Conservation (phyloP, 1,140 invertebrate species). For the Musca vetustissima region DNA sequence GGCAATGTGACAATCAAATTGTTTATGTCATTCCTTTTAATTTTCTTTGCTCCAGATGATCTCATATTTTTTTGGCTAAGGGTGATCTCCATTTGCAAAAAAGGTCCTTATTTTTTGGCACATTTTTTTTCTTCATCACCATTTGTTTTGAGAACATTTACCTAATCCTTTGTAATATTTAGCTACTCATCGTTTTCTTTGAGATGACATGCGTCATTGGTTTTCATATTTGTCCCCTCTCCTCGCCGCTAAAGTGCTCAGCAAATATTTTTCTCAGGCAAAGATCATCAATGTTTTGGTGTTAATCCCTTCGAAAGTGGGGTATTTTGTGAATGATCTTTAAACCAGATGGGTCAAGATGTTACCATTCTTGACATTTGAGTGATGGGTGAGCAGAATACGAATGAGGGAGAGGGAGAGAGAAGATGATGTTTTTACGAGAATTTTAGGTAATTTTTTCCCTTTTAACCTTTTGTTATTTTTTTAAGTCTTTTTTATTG, state of each 20-base stretch:
- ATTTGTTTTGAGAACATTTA: neutral
- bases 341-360: constrained; percentile 13
- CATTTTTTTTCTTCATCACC: neutral
- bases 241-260: too few relatives aligned
- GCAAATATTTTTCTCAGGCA: neutral
- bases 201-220: constrained; percentile 16
- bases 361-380: neutral
- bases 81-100: constrained; percentile 15
- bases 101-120: neutral
- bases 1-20: neutral
- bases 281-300: constrained; percentile 16
- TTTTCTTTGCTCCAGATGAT: neutral
- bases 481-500: too few relatives aligned
- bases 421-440: too few relatives aligned
- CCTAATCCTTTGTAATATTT: neutral
- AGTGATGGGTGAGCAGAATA: too few relatives aligned
- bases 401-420: too few relatives aligned
- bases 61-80: neutral
- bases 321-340: neutral
- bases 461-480: too few relatives aligned
- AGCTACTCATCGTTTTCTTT: constrained; percentile 5
- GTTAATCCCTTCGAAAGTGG: constrained; percentile 5
- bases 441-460: too few relatives aligned
- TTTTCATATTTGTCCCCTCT: neutral
- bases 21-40: constrained; percentile 3